These are phyloP conservation scores for Mechanitis mazaeus DNA, from an alignment of 2,888 invertebrate species.

Conservation along the genomic window DNA sequence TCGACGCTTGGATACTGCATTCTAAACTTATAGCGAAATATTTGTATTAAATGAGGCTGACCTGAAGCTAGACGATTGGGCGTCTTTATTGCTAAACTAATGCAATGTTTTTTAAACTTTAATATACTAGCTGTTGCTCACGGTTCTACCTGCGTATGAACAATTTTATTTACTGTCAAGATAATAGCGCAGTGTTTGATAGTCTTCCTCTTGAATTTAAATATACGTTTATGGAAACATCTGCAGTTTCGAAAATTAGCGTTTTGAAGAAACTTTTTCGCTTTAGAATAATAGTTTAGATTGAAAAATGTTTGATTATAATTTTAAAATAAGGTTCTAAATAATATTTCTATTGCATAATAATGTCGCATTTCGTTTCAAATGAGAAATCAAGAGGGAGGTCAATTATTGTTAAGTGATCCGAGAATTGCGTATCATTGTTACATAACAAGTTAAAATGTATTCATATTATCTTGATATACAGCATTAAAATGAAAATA, in stretches of 20 bases:
- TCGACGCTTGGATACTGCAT: conserved; percentile 42
- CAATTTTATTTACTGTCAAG: no score
- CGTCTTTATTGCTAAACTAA: not conserved
- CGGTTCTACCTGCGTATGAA: no score
- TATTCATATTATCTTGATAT: no score
- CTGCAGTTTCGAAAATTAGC: no score
- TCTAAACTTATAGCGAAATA: conserved; percentile 35
- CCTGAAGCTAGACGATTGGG: conserved; percentile 8
- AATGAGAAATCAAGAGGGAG: conserved; percentile 57
- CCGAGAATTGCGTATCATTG: conserved; percentile 27
- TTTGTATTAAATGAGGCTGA: conserved; percentile 22
- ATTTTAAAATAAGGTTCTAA: conserved; percentile 32
- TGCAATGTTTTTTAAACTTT: not conserved
- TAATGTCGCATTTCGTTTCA: conserved; percentile 42
- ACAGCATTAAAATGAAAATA: no score
- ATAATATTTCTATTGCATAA: conserved; percentile 43
- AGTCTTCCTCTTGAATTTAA: no score
- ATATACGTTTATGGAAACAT: no score
- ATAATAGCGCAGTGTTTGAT: no score
- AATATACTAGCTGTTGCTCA: no score
- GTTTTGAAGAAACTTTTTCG: no score
- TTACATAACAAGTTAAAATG: not conserved
- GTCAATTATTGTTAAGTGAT: conserved; percentile 49
- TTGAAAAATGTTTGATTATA: not conserved
- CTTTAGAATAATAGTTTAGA: no score